Percentiles rank a stretch among this genome's conserved stretches.
Conservation (phyloP, 1,140 invertebrate species). For the Diorhabda carinulata region DNA sequence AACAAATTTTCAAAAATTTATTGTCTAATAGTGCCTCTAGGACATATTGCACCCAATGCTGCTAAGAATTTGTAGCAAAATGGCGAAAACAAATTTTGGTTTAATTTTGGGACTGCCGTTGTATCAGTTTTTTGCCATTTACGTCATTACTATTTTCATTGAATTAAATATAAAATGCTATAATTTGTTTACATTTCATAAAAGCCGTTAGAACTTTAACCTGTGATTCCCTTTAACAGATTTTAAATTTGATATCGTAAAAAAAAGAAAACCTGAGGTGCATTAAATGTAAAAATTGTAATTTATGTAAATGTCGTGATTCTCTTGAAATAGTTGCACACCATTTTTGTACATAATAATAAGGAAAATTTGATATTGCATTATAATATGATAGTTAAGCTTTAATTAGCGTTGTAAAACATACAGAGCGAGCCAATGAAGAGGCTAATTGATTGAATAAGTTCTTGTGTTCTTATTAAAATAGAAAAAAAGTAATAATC, state of each 20-base stretch:
- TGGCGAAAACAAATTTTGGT: too few species aligned
- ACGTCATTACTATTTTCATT: too few species aligned
- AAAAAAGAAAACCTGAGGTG: neutral
- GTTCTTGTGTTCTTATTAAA: neutral
- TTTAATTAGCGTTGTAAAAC: neutral
- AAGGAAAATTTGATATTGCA: too few species aligned
- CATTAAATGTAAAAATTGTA: neutral
- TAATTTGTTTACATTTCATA: neutral
- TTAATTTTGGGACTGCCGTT: too few species aligned
- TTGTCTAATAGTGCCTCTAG: too few species aligned
- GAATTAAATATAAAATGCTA: too few species aligned
- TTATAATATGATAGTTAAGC: neutral
- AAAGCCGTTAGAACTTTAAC: constrained; percentile 2
- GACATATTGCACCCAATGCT: too few species aligned
- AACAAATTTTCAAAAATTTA: too few species aligned
- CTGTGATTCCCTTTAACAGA: neutral
- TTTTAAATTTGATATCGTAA: constrained; percentile 3
- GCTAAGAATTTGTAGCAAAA: too few species aligned
- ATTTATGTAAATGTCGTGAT: neutral
- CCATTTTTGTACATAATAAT: neutral
- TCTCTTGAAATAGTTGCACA: neutral
- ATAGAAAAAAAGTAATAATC: too few species aligned
- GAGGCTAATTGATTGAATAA: neutral
- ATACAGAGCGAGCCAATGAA: neutral
- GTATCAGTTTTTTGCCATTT: too few species aligned